Conservation (phyloP, 2,888 invertebrate genomes). For the Drosophila setosimentum region DNA sequence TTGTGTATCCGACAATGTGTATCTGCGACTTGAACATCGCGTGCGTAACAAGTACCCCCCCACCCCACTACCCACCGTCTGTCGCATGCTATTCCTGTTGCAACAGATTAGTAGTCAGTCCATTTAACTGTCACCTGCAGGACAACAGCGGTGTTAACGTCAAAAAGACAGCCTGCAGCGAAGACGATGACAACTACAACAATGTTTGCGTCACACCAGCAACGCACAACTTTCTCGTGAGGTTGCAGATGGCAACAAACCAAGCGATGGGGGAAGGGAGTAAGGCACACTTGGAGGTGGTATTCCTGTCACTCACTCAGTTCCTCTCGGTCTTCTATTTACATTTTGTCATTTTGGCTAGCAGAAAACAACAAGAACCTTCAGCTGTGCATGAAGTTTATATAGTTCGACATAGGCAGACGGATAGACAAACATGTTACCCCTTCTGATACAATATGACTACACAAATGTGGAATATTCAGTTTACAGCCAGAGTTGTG, state of each 20-base stretch:
- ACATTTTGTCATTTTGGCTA: constrained; percentile 1
- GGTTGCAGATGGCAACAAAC: neutral
- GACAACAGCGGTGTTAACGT: neutral
- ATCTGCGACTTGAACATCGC: constrained; percentile 24
- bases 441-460: neutral
- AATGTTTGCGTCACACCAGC: constrained; percentile 27
- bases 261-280: neutral
- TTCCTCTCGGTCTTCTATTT: constrained; percentile 2
- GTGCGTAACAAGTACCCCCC: neutral
- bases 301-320: neutral
- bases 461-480: neutral
- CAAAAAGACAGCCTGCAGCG: constrained; percentile 32
- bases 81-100: constrained; percentile 24
- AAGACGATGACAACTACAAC: constrained; percentile 50
- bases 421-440: neutral
- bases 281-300: neutral
- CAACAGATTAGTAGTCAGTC: constrained; percentile 68
- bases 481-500: neutral
- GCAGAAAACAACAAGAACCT: constrained; percentile 6
- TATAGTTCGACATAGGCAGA: neutral
- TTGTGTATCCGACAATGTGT: neutral
- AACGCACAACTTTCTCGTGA: neutral
- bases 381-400: neutral
- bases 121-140: constrained; percentile 76
- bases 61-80: no score